Evolutionary conservation across 2,888 invertebrate genomes (phyloP).

Genomic region (Erebia ligea): DNA sequence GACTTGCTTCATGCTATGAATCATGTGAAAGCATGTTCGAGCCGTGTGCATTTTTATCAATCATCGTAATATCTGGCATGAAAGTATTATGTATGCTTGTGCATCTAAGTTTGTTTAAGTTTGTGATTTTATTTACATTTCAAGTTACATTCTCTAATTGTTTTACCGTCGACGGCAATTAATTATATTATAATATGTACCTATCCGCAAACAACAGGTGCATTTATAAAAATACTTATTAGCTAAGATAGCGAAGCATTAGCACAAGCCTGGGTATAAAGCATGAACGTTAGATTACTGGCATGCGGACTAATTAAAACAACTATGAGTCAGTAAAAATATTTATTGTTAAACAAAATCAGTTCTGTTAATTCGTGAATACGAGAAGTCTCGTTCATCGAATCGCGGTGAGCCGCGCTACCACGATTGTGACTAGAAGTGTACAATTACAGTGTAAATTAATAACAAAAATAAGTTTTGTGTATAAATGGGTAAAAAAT

Average conservation of each 20-base stretch:
- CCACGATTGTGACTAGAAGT: constrained; percentile 71
- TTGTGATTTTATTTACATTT: constrained; percentile 15
- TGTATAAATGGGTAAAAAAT: constrained; percentile 68
- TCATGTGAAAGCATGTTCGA: constrained; percentile 55
- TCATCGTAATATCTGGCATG: constrained; percentile 41
- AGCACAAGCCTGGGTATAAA: constrained; percentile 68
- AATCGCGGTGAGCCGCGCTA: constrained; percentile 62
- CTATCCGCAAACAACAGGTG: background rate
- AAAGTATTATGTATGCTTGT: constrained; percentile 29
- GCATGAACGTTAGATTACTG: constrained; percentile 61
- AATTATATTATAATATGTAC: background rate
- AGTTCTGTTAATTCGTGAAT: constrained; percentile 76
- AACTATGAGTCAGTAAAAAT: constrained; percentile 71
- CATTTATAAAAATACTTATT: constrained; percentile 38
- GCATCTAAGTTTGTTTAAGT: constrained; percentile 7
- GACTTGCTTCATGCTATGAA: constrained; percentile 69
- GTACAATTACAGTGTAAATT: constrained; percentile 50
- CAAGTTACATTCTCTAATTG: constrained; percentile 5
- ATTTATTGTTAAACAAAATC: constrained; percentile 81
- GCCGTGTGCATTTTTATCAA: constrained; percentile 42
- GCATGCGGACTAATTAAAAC: constrained; percentile 76
- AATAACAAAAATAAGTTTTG: constrained; percentile 61
- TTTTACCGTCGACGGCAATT: background rate
- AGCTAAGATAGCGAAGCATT: constrained; percentile 74
- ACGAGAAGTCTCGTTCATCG: constrained; percentile 73